phyloP scores from a whole-genome alignment of 2,888 invertebrate species.

The Norana najaformis region DNA sequence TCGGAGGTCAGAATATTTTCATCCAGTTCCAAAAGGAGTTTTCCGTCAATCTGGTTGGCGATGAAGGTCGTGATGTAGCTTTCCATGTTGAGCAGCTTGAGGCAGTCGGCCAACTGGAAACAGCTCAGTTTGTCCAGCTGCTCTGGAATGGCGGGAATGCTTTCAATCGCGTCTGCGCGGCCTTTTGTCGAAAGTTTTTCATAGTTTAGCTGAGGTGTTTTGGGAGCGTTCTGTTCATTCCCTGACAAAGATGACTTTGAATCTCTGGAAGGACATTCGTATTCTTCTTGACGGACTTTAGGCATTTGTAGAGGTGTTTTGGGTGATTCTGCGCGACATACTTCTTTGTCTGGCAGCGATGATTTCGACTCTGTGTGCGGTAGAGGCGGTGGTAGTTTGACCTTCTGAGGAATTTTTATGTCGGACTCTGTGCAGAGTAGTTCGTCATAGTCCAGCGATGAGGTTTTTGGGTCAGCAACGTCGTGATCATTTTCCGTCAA shows the following conservation, averaged over 20 bases:
- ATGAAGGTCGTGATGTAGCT: neutral
- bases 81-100: constrained; percentile 14
- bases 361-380: neutral
- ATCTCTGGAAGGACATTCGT: neutral
- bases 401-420: neutral
- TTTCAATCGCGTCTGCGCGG: neutral
- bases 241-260: neutral
- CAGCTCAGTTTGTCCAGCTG: neutral
- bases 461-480: neutral
- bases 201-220: neutral
- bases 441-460: neutral
- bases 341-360: neutral
- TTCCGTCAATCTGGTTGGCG: constrained; percentile 18
- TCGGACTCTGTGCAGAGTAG: neutral
- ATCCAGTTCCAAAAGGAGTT: neutral
- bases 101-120: neutral
- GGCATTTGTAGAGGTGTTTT: neutral
- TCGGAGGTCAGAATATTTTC: neutral
- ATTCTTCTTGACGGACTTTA: neutral
- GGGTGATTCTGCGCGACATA: neutral
- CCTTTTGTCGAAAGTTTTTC: neutral
- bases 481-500: neutral
- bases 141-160: neutral
- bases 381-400: neutral
- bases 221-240: neutral